Base-by-base conservation (phyloP, 1,140 invertebrate species). In the Latrodectus geometricus region DNA sequence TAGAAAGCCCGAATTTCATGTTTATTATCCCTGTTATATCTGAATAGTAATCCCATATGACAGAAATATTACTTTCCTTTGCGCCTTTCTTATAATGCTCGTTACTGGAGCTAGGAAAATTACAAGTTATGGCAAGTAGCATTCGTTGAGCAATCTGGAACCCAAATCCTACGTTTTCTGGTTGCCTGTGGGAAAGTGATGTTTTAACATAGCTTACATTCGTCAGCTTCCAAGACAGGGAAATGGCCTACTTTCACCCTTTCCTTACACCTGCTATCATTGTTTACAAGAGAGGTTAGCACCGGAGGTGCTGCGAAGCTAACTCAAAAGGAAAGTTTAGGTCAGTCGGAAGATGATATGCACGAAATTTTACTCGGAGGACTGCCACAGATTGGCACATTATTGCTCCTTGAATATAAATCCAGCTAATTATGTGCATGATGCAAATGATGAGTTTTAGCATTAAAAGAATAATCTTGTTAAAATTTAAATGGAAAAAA, bases 221-320 rank as follows among this genome's bases (percentile, higher is more conserved):
- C 15, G 0, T 70, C 49, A 72, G 68, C 70, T 66, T 50, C 70
- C 56, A 81, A 54, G 17, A 79, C 79, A 54, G 66, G 83, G 83
- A 86, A 86, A 72, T 78, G 75, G 65, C 83, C 83, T 86, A 86
- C 83, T 86, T 86, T 50, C 54, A 49, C 61, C 50, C 75, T 70
- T 65, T 61, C 21, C 15, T 21, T 86, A 49, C 83, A 86, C 83
- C 83, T 86, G 83, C 74, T 86, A 86, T 86, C 77, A 72, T 65
- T 78, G n/a, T 52, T 65, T 65, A 17, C 70, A 66, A 61, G 61
- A 66, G 50, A 83, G 81, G 80, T 75, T 75, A 83, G 35, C 54
- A 65, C 69, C 48, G 49, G 72, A 75, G 81, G 81, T 74, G 54
- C 21, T 65, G 70, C 65, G 2, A 68, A 74, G 80, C 20, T 54